phyloP scores from a whole-genome alignment of 2,797 vertebrate species.

The Serranus cabrilla region DNA sequence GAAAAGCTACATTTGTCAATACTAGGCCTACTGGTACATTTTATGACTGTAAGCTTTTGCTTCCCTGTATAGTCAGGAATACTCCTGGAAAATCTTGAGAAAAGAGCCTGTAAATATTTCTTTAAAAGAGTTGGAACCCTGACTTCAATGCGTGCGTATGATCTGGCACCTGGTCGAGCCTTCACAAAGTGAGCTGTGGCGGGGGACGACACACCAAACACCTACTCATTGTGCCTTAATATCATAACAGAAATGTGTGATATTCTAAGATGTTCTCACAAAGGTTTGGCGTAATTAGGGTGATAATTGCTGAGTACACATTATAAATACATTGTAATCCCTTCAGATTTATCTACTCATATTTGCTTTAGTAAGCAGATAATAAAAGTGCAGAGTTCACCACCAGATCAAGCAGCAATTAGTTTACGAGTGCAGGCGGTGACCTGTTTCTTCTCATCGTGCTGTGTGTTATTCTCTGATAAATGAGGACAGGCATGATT shows the following conservation, averaged over 20 bases:
- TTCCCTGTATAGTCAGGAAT: too few relatives aligned
- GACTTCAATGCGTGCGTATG: too few relatives aligned
- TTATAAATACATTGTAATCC: constrained; percentile 28
- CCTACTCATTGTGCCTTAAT: constrained; percentile 3
- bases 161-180: too few relatives aligned
- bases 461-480: neutral
- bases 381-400: neutral
- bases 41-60: too few relatives aligned
- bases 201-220: too few relatives aligned
- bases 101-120: too few relatives aligned
- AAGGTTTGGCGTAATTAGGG: constrained; percentile 10
- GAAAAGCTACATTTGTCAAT: too few relatives aligned
- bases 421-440: constrained; percentile 9
- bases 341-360: constrained; percentile 18
- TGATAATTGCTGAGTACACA: neutral
- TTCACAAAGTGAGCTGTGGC: too few relatives aligned
- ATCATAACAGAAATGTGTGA: constrained; percentile 3
- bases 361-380: constrained; percentile 15
- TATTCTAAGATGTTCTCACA: neutral
- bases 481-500: constrained; percentile 9
- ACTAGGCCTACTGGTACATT: too few relatives aligned
- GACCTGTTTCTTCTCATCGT: constrained; percentile 19
- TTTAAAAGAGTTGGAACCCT: too few relatives aligned
- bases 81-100: too few relatives aligned
- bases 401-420: constrained; percentile 23